Evolutionary conservation across 2,888 invertebrate species (phyloP).

Genomic region (Itoplectis maculator): DNA sequence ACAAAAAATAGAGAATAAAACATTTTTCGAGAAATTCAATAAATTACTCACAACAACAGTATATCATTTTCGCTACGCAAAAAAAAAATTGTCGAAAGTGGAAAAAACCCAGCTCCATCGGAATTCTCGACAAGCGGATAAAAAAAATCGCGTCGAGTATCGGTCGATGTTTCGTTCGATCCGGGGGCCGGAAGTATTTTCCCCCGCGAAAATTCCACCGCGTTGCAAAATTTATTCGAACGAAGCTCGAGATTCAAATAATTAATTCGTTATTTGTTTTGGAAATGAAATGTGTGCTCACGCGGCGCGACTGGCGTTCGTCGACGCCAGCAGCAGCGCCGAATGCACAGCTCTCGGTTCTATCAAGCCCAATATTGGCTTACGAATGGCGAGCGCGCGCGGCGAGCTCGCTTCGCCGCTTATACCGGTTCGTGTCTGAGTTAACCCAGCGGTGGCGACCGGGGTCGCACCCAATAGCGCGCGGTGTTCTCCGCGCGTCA

Average conservation of each 20-base stretch:
- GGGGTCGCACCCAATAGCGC: conserved; percentile 6
- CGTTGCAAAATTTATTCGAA: neutral
- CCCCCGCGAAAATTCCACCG: too few relatives aligned
- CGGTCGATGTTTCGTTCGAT: too few relatives aligned
- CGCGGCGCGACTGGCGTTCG: neutral
- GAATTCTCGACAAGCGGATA: too few relatives aligned
- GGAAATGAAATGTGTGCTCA: conserved; percentile 6
- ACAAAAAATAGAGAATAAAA: too few relatives aligned
- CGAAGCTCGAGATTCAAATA: neutral
- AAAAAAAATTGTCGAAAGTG: too few relatives aligned
- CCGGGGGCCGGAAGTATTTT: too few relatives aligned
- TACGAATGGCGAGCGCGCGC: neutral
- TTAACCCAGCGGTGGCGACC: conserved; percentile 4
- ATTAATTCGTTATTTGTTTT: conserved; percentile 28
- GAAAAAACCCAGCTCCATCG: too few relatives aligned
- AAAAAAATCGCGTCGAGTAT: too few relatives aligned
- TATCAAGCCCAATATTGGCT: conserved; percentile 29
- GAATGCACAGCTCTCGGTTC: conserved; percentile 10
- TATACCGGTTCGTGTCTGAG: conserved; percentile 16
- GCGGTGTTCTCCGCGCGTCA: neutral
- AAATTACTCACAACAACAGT: too few relatives aligned
- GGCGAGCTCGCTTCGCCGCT: conserved; percentile 3
- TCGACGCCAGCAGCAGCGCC: neutral
- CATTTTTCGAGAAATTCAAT: too few relatives aligned
- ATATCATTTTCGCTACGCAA: too few relatives aligned